A percentile compares a stretch with the other conserved stretches of the same genome.
Evolutionary conservation across 2,888 invertebrate species (phyloP).

Genomic region (Mesodorylaimus sp.): DNA sequence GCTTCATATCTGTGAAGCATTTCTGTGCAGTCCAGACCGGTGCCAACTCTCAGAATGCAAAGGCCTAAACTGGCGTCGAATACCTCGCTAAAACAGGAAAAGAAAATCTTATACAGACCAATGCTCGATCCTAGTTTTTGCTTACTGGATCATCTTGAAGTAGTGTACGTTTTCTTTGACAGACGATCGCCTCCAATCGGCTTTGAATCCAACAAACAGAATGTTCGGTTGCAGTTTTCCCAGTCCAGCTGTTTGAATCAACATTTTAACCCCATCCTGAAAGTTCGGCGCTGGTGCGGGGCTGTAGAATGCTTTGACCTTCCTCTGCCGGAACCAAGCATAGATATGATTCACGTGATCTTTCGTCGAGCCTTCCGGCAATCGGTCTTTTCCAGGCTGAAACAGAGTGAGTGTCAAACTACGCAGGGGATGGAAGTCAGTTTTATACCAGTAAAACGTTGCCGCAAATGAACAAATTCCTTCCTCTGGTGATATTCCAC

Average conservation of each 20-base stretch:
- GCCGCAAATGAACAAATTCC: conserved; percentile 70
- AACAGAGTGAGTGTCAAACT: too few relatives aligned
- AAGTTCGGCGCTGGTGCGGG: background rate
- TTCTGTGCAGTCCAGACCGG: conserved; percentile 56
- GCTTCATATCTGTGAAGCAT: conserved; percentile 27
- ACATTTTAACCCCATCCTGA: conserved; percentile 17
- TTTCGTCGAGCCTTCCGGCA: background rate
- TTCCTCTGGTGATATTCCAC: conserved; percentile 67
- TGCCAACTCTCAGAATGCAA: conserved; percentile 64
- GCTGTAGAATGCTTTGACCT: background rate
- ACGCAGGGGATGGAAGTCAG: too few relatives aligned
- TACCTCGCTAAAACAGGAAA: conserved; percentile 57
- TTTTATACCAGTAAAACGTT: conserved; percentile 60
- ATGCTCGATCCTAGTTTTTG: conserved; percentile 18
- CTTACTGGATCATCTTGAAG: conserved; percentile 86
- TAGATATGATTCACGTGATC: background rate
- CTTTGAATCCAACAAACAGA: conserved; percentile 77
- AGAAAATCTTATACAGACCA: too few relatives aligned
- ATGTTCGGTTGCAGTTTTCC: conserved; percentile 89
- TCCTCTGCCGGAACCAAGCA: background rate
- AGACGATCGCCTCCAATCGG: conserved; percentile 59
- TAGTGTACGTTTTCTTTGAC: conserved; percentile 58
- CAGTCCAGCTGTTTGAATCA: conserved; percentile 48
- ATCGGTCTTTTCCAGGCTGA: background rate
- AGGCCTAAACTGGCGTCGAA: conserved; percentile 81